phyloP scores from a whole-genome alignment of 1,140 invertebrate genomes.

The Bombus impatiens region DNA sequence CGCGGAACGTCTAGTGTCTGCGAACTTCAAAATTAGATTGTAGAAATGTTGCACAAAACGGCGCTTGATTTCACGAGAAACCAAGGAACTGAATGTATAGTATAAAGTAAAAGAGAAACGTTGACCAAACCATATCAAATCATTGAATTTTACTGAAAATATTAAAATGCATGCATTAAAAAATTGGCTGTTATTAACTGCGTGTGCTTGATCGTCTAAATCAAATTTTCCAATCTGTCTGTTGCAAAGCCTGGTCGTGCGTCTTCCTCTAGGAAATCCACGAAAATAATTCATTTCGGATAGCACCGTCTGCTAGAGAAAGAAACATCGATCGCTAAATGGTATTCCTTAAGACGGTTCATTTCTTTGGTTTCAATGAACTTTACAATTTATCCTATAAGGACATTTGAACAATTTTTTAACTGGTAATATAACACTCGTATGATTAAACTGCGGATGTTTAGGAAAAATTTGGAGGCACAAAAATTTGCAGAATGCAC shows the following conservation, averaged over 20 bases:
- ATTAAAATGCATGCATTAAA: neutral
- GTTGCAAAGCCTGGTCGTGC: neutral
- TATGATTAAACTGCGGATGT: no score
- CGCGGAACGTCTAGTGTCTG: no score
- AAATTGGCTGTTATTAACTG: neutral
- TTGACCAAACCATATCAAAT: neutral
- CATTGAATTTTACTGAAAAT: neutral
- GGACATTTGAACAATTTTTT: accelerated
- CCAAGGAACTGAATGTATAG: neutral
- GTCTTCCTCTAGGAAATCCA: neutral
- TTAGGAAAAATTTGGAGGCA: no score
- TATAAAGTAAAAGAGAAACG: neutral
- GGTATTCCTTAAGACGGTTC: neutral
- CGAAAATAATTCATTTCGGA: neutral
- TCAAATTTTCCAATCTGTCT: neutral
- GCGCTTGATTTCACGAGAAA: neutral
- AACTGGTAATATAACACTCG: no score
- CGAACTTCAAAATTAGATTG: neutral
- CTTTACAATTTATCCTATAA: no score
- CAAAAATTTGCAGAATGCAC: no score
- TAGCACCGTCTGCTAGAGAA: neutral
- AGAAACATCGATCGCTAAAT: neutral
- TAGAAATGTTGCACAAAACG: neutral
- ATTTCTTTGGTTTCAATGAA: no score
- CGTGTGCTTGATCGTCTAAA: neutral